These are phyloP conservation scores for Gymnodraco acuticeps DNA, from an alignment of 2,797 vertebrate species.

Conservation along the genomic window DNA sequence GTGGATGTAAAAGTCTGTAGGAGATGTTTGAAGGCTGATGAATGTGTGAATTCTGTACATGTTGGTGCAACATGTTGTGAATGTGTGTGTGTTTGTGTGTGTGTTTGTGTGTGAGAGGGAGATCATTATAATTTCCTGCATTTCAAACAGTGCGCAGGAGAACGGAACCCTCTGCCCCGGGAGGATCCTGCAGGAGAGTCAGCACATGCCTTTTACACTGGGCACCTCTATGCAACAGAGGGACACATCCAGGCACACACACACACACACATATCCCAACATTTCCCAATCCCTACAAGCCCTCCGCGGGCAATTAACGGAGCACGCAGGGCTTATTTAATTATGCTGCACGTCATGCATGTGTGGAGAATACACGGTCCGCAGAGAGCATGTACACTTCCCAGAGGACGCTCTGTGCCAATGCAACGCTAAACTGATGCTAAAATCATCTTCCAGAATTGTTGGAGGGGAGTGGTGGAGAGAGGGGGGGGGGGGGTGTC, in stretches of 20 bases:
- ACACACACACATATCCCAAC: constrained; percentile 38
- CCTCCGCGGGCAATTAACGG: constrained; percentile 76
- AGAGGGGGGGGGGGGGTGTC: not conserved
- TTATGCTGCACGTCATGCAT: constrained; percentile 63
- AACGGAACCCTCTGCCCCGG: constrained; percentile 38
- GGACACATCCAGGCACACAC: constrained; percentile 20
- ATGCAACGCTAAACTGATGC: constrained; percentile 45
- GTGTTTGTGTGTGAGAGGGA: not conserved
- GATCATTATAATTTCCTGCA: not conserved
- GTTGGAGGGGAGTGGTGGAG: constrained; percentile 16
- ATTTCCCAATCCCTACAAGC: constrained; percentile 42
- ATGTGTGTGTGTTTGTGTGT: constrained; percentile 16
- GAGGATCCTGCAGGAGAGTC: constrained; percentile 60
- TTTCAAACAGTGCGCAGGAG: constrained; percentile 30
- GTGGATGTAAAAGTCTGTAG: constrained; percentile 44
- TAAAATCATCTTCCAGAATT: constrained; percentile 55
- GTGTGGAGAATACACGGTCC: constrained; percentile 61
- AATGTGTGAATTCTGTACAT: constrained; percentile 58
- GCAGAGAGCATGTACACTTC: constrained; percentile 49
- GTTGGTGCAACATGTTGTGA: constrained; percentile 58
- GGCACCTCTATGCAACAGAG: constrained; percentile 25
- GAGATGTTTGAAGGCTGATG: constrained; percentile 53
- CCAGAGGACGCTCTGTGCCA: constrained; percentile 41
- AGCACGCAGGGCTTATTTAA: constrained; percentile 72
- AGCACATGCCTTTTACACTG: constrained; percentile 58